Base-by-base conservation (phyloP, 2,888 invertebrate genomes). In the Lycaena phlaeas region DNA sequence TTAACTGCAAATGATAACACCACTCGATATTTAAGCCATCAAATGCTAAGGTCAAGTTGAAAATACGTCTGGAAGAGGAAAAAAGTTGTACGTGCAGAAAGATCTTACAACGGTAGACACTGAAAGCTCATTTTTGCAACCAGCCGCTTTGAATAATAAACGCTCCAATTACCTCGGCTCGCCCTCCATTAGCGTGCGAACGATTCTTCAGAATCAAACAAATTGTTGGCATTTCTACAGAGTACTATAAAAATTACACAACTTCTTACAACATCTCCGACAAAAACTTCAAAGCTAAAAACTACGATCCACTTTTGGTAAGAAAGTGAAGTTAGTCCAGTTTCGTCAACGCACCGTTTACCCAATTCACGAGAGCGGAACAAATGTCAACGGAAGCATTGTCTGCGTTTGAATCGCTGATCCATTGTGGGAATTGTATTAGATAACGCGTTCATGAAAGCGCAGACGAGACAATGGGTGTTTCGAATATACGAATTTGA, bases 291-390 rank as follows among this genome's bases (percentile, higher is more conserved):
- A 53, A 61, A 66, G 62, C 55, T 64, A 54, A 71, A 75, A 77
- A 63, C 64, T 68, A 30, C 30, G 44, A 34, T 40, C 44, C 37
- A 48, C 41, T 47, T 44, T 42, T 72, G 55, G 72, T 60, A 71
- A 67, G 81, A 79, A 78, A 79, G 81, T 75, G 78, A 79, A 77
- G 76, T 75, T 46, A 49, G 38, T 43, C 44, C 17, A 12, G 50
- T 77, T 82, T 71, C 69, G 68, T 71, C 70, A 79, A 73, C 73
- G 75, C 74, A 75, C 76, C 71, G 79, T 71, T 82, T 81, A 81
- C 73, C 74, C 61, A 73, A 76, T 73, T 77, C 73, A 73, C 63
- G 79, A 79, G 78, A 84, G 82, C 82, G 82, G 77, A 84, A 84
- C 82, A 64, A 63, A 67, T 64, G 69, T 58, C 64, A 61, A 58